Conservation (phyloP, 2,888 invertebrate species). For the Synanthedon formicaeformis region DNA sequence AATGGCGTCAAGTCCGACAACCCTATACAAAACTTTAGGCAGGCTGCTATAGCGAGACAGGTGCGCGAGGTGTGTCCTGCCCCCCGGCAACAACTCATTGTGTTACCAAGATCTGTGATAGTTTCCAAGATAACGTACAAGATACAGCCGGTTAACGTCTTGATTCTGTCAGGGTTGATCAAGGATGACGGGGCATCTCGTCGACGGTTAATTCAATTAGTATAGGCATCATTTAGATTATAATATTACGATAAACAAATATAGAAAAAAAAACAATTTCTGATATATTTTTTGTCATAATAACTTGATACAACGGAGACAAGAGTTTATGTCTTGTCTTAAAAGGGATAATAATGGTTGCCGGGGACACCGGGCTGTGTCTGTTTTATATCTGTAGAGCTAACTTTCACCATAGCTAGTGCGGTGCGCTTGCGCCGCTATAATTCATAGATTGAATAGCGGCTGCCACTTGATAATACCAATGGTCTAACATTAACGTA, state of each 20-base stretch:
- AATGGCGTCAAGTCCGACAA: not conserved
- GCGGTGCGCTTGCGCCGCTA: conserved; percentile 18
- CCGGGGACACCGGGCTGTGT: too few species aligned
- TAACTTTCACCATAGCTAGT: conserved; percentile 30
- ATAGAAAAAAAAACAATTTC: too few species aligned
- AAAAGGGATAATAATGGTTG: too few species aligned
- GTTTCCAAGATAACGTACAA: conserved; percentile 23
- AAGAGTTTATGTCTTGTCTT: too few species aligned
- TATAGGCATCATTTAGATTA: not conserved
- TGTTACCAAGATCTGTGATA: conserved; percentile 23
- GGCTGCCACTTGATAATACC: conserved; percentile 16
- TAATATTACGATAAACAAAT: not conserved
- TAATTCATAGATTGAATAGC: conserved; percentile 23
- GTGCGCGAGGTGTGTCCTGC: conserved; percentile 24
- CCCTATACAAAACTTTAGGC: not conserved
- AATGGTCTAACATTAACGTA: too few species aligned
- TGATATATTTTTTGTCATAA: too few species aligned
- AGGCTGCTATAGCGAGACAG: conserved; percentile 13
- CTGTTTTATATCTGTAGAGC: not conserved
- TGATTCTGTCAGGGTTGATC: conserved; percentile 18
- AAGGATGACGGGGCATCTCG: not conserved
- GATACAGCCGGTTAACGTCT: conserved; percentile 38
- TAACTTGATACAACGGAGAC: too few species aligned
- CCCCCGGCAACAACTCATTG: conserved; percentile 1
- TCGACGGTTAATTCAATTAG: not conserved